Percentiles rank a stretch among this genome's conserved stretches.
Evolutionary conservation across 2,888 invertebrate genomes (phyloP).

Genomic region (Amitus sp.): DNA sequence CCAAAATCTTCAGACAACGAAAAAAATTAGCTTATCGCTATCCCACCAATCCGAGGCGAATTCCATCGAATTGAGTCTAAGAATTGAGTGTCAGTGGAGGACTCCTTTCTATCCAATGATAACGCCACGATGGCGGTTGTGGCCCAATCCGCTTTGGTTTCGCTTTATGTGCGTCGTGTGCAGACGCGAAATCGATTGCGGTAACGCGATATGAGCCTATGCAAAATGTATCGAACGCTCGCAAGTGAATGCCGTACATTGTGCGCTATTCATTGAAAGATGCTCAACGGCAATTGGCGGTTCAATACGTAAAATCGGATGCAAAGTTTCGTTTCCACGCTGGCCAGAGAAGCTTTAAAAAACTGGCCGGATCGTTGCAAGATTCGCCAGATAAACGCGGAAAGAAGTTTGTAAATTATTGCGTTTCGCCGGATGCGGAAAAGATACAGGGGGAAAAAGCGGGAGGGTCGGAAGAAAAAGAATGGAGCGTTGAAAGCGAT

Average conservation of each 20-base stretch:
- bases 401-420: not conserved
- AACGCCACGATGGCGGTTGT: no score
- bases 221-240: constrained; percentile 30
- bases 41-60: no score
- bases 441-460: not conserved
- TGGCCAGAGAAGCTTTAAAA: not conserved
- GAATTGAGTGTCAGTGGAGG: no score
- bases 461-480: not conserved
- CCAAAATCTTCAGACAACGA: no score
- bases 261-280: constrained; percentile 20
- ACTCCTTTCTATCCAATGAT: no score
- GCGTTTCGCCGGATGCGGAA: not conserved
- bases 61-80: no score
- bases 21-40: no score
- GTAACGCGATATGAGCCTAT: constrained; percentile 30
- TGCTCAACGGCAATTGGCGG: constrained; percentile 19
- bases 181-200: constrained; percentile 29
- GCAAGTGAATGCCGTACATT: constrained; percentile 16
- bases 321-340: not conserved
- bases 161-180: constrained; percentile 14
- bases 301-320: not conserved
- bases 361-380: no score
- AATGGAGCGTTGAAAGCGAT: not conserved
- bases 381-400: not conserved
- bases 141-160: no score